Evolutionary conservation across 2,113 vertebrate species (phyloP).

Genomic region (Hydrolagus affinis): DNA sequence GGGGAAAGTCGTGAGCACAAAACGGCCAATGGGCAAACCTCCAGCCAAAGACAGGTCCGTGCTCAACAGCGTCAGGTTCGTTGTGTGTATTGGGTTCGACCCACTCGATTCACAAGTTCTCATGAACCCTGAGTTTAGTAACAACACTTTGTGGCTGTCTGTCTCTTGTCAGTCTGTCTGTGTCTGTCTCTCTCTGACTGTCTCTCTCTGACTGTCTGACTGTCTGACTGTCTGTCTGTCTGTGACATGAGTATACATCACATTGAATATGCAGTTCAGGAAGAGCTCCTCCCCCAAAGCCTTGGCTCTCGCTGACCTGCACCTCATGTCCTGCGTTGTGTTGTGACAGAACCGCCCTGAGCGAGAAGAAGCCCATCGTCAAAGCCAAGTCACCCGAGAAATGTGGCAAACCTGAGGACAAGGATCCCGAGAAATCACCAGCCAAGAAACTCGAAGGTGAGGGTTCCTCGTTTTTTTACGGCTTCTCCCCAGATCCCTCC

Average conservation of each 20-base stretch:
- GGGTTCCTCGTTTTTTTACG: neutral
- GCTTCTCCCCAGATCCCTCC: too few relatives aligned
- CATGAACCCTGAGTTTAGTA: too few relatives aligned
- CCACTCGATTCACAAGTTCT: neutral
- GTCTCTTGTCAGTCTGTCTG: too few relatives aligned
- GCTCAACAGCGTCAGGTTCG: constrained; percentile 84
- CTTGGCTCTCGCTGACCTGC: too few relatives aligned
- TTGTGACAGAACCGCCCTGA: constrained; percentile 77
- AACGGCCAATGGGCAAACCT: constrained; percentile 81
- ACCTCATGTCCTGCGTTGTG: neutral
- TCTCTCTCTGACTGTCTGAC: too few relatives aligned
- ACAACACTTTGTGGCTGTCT: too few relatives aligned
- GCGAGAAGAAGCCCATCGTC: constrained; percentile 87
- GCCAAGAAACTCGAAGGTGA: constrained; percentile 89
- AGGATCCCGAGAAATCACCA: constrained; percentile 88
- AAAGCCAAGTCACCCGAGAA: constrained; percentile 95
- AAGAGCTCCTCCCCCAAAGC: too few relatives aligned
- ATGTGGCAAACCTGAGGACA: constrained; percentile 79
- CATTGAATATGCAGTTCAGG: too few relatives aligned
- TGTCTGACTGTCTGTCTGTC: too few relatives aligned
- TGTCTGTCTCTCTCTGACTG: too few relatives aligned
- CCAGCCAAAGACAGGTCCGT: constrained; percentile 84
- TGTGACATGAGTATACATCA: too few relatives aligned
- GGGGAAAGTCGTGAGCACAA: constrained; percentile 90
- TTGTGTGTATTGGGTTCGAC: constrained; percentile 24